These are phyloP conservation scores for Lasioglossum albipes DNA, from an alignment of 1,140 invertebrate species.

Conservation along the genomic window DNA sequence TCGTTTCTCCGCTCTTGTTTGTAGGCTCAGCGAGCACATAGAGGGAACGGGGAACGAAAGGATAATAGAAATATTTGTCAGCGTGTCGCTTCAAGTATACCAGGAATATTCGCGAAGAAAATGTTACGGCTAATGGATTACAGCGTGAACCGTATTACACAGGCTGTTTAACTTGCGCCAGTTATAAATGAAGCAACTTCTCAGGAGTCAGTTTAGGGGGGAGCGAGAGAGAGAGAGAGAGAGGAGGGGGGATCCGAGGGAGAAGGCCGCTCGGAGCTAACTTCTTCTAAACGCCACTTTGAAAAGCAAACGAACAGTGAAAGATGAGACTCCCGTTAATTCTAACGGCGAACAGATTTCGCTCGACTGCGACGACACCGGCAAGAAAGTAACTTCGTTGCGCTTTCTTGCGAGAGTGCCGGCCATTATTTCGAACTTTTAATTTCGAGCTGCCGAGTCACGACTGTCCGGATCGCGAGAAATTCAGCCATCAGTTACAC, in stretches of 20 bases:
- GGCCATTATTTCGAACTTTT: not conserved
- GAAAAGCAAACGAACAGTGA: conserved; percentile 42
- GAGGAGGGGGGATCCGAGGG: not conserved
- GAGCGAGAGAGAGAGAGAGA: too few species aligned
- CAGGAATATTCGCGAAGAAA: conserved; percentile 18
- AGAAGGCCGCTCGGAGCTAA: conserved; percentile 9
- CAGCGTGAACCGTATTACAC: conserved; percentile 31
- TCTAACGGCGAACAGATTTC: conserved; percentile 32
- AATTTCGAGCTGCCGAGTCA: not conserved
- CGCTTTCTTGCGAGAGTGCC: not conserved
- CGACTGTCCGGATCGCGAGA: not conserved
- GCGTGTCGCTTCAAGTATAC: not conserved
- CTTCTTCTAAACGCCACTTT: conserved; percentile 40
- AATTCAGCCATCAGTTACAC: too few species aligned
- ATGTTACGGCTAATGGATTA: conserved; percentile 46
- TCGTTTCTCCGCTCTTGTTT: too few species aligned
- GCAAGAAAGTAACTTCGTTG: not conserved
- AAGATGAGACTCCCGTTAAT: conserved; percentile 28
- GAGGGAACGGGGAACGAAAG: not conserved
- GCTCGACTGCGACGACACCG: not conserved
- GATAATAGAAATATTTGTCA: conserved; percentile 11
- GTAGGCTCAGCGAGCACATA: too few species aligned
- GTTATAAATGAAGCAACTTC: conserved; percentile 50
- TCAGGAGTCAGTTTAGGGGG: conserved; percentile 12
- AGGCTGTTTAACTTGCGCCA: conserved; percentile 42